These are phyloP conservation scores for Drosophila paramelanica DNA, from an alignment of 2,888 invertebrate species.

Conservation along the genomic window DNA sequence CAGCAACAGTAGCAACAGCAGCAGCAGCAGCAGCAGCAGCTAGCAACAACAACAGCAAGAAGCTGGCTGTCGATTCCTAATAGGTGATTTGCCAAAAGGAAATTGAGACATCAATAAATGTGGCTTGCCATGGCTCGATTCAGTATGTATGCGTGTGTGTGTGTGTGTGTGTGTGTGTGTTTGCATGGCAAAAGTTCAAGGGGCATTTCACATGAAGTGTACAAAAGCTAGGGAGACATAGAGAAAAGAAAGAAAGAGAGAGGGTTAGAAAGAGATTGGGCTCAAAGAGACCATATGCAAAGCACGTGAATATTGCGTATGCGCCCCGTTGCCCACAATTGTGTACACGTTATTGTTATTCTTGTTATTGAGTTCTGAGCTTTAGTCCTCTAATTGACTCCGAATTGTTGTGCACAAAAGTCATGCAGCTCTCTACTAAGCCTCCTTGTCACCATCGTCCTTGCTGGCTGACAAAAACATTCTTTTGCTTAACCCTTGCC, in stretches of 20 bases:
- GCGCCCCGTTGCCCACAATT: slow-evolving; percentile 23
- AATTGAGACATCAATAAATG: slow-evolving; percentile 83
- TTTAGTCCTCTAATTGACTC: slow-evolving; percentile 61
- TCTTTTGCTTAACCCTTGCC: slow-evolving; percentile 5
- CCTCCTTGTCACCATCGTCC: slow-evolving; percentile 2
- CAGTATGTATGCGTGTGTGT: slow-evolving; percentile 14
- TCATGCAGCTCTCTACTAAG: slow-evolving; percentile 22
- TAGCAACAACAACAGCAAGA: slow-evolving; percentile 31
- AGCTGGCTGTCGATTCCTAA: slow-evolving; percentile 76
- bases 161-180: slow-evolving; percentile 8
- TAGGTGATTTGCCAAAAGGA: slow-evolving; percentile 79
- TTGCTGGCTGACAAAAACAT: not conserved
- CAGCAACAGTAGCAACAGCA: slow-evolving; percentile 22
- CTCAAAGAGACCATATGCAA: slow-evolving; percentile 27
- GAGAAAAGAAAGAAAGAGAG: not conserved
- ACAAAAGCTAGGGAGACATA: slow-evolving; percentile 5
- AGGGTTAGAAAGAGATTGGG: not conserved
- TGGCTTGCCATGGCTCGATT: slow-evolving; percentile 60
- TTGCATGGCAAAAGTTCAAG: slow-evolving; percentile 32
- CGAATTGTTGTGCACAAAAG: slow-evolving; percentile 32
- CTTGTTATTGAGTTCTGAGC: slow-evolving; percentile 35
- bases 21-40: slow-evolving; percentile 16
- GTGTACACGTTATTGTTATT: slow-evolving; percentile 8
- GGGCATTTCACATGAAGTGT: slow-evolving; percentile 27
- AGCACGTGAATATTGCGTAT: slow-evolving; percentile 56